Percentiles rank a stretch among this genome's conserved stretches.
These are phyloP conservation scores for Watsonalla binaria DNA, from an alignment of 2,888 invertebrate genomes.

Conservation along the genomic window DNA sequence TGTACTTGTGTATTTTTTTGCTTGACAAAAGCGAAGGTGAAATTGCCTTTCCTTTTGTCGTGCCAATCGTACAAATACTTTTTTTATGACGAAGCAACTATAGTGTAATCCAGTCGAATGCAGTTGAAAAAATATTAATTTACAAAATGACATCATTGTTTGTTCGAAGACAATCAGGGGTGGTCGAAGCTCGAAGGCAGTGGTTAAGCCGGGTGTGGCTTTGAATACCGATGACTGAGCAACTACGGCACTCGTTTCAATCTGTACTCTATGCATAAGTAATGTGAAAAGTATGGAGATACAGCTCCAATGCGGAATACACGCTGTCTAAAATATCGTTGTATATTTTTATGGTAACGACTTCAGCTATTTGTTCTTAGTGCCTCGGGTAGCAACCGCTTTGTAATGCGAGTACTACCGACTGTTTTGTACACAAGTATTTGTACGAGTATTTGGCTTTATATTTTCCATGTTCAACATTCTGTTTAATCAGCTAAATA, in stretches of 20 bases:
- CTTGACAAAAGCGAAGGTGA: neutral
- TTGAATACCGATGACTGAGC: slow-evolving; percentile 71
- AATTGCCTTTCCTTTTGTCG: too few species aligned
- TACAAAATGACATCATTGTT: slow-evolving; percentile 38
- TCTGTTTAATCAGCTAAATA: neutral
- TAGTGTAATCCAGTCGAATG: neutral
- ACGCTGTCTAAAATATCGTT: slow-evolving; percentile 67
- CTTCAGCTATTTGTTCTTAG: slow-evolving; percentile 61
- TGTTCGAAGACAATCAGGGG: slow-evolving; percentile 66
- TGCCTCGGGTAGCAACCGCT: slow-evolving; percentile 22
- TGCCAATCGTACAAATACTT: slow-evolving; percentile 1
- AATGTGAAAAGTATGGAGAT: slow-evolving; percentile 76
- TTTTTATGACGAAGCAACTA: slow-evolving; percentile 3
- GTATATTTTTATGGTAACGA: slow-evolving; percentile 69
- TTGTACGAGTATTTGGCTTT: neutral
- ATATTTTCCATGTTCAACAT: neutral
- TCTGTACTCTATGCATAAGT: slow-evolving; percentile 77
- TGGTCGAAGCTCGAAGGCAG: slow-evolving; percentile 55
- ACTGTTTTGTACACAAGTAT: neutral
- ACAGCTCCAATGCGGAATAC: slow-evolving; percentile 57
- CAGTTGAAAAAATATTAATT: slow-evolving; percentile 3
- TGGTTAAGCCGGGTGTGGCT: slow-evolving; percentile 60
- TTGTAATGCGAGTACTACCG: slow-evolving; percentile 7
- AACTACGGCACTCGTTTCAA: slow-evolving; percentile 71
- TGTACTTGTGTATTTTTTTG: neutral